These are phyloP conservation scores for Lycophotia porphyrea DNA, from an alignment of 2,888 invertebrate species.

Conservation along the genomic window DNA sequence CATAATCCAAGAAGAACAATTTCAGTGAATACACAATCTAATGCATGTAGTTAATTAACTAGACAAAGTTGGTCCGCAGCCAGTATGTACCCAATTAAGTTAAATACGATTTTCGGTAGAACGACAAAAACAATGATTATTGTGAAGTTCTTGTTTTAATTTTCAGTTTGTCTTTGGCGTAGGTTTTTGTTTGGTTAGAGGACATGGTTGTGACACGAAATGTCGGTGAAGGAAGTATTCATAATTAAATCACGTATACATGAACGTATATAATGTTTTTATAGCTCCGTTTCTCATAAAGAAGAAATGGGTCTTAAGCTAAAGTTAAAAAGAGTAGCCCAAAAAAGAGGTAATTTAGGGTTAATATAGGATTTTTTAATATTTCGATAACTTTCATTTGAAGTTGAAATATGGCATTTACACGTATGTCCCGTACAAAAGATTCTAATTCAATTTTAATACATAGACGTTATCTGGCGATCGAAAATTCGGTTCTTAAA, in stretches of 20 bases:
- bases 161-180: conserved; percentile 31
- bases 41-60: conserved; percentile 59
- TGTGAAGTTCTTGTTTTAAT: conserved; percentile 19
- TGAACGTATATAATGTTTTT: neutral
- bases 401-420: too few species aligned
- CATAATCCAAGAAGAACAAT: conserved; percentile 47
- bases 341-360: neutral
- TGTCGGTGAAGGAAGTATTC: neutral
- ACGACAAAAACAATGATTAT: conserved; percentile 50
- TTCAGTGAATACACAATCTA: conserved; percentile 60
- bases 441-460: neutral
- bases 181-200: conserved; percentile 37
- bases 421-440: too few species aligned
- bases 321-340: neutral
- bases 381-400: neutral
- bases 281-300: neutral
- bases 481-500: neutral
- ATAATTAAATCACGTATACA: conserved; percentile 10
- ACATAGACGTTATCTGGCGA: neutral
- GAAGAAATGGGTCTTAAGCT: neutral
- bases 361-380: neutral
- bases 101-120: conserved; percentile 57
- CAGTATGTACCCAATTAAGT: conserved; percentile 63
- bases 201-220: conserved; percentile 4
- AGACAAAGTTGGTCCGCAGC: conserved; percentile 63